Conservation (phyloP, 2,888 invertebrate species). For the Drosophila quinaria region DNA sequence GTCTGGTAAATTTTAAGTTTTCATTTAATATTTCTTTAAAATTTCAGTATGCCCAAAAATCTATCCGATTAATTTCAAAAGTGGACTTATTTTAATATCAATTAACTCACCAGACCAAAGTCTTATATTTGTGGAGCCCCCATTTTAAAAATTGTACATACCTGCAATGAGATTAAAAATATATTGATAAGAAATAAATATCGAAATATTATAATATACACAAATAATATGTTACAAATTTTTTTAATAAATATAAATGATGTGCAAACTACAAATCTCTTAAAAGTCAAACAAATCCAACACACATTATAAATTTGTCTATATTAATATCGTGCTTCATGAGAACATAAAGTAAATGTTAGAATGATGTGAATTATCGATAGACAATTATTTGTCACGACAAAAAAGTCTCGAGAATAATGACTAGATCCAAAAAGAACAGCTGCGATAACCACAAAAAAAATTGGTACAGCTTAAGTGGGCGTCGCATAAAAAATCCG, state of each 20-base stretch:
- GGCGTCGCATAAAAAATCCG: slow-evolving; percentile 20
- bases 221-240: neutral
- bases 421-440: slow-evolving; percentile 28
- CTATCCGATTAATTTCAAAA: too few relatives aligned
- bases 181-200: slow-evolving; percentile 6
- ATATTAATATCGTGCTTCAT: neutral
- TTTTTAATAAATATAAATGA: neutral
- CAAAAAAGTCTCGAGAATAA: slow-evolving; percentile 17
- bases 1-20: neutral
- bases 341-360: slow-evolving; percentile 22
- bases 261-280: neutral
- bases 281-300: neutral
- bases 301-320: neutral
- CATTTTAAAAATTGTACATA: slow-evolving; percentile 49
- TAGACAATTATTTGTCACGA: slow-evolving; percentile 61
- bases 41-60: too few relatives aligned
- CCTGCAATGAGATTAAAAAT: slow-evolving; percentile 56
- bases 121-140: neutral
- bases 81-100: neutral
- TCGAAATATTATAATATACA: neutral
- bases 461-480: slow-evolving; percentile 41
- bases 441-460: slow-evolving; percentile 12
- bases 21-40: too few relatives aligned
- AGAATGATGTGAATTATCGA: slow-evolving; percentile 46
- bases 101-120: slow-evolving; percentile 5